phyloP scores from a whole-genome alignment of 2,888 invertebrate species.

The Andrena hattorfiana region DNA sequence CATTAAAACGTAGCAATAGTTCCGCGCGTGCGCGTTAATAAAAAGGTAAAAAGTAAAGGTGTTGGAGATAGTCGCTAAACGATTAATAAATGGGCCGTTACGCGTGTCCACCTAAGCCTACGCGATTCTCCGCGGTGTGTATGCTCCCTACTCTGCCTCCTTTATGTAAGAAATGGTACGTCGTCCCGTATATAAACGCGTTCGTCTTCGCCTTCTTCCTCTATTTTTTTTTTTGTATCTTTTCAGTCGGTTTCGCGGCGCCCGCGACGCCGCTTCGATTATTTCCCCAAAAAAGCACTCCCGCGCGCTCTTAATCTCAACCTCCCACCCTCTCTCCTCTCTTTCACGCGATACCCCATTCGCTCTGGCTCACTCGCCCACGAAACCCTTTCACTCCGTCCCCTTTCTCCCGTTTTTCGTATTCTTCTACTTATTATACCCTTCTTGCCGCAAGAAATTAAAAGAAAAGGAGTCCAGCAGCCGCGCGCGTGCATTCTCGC shows the following conservation, averaged over 20 bases:
- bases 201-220: not conserved
- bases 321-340: not conserved
- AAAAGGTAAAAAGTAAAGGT: slow-evolving; percentile 71
- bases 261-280: slow-evolving; percentile 57
- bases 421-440: slow-evolving; percentile 61
- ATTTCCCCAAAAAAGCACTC: slow-evolving; percentile 21
- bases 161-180: slow-evolving; percentile 43
- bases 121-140: slow-evolving; percentile 6
- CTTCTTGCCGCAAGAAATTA: slow-evolving; percentile 73
- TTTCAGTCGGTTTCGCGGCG: slow-evolving; percentile 76
- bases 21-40: slow-evolving; percentile 58
- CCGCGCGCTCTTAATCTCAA: not conserved
- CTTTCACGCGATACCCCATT: not conserved
- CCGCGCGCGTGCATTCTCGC: slow-evolving; percentile 20
- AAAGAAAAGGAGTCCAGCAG: slow-evolving; percentile 55
- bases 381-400: not conserved
- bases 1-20: slow-evolving; percentile 58
- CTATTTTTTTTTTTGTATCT: not conserved
- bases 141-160: not conserved
- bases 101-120: slow-evolving; percentile 15
- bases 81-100: slow-evolving; percentile 17
- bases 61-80: slow-evolving; percentile 60
- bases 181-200: slow-evolving; percentile 64
- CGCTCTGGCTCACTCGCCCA: not conserved
- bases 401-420: slow-evolving; percentile 17